phyloP scores from a whole-genome alignment of 1,140 invertebrate species.

The Octopus bimaculoides region DNA sequence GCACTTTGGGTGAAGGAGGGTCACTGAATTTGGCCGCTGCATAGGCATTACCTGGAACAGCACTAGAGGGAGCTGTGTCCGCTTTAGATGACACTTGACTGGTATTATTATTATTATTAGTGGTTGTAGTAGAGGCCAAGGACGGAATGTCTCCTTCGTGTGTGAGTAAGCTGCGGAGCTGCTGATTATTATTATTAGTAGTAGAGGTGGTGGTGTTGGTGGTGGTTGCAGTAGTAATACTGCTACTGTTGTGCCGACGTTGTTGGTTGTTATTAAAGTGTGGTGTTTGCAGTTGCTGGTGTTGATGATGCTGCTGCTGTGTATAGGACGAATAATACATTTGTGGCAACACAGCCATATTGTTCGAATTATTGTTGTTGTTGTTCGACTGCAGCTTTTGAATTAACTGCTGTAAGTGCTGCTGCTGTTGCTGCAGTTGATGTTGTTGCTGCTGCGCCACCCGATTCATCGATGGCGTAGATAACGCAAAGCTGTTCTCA shows the following conservation, averaged over 20 bases:
- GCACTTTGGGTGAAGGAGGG: constrained; percentile 63
- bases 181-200: constrained; percentile 16
- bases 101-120: constrained; percentile 13
- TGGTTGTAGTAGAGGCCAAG: constrained; percentile 12
- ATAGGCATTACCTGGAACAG: constrained; percentile 49
- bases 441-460: constrained; percentile 15
- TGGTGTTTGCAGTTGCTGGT: too few species aligned
- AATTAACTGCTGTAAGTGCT: constrained; percentile 19
- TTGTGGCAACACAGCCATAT: too few species aligned
- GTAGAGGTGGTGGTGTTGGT: neutral
- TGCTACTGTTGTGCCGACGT: too few species aligned
- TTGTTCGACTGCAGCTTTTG: too few species aligned
- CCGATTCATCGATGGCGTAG: too few species aligned
- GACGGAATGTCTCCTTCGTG: constrained; percentile 8
- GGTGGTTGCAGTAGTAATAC: too few species aligned
- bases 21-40: constrained; percentile 67
- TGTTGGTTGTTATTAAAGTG: too few species aligned
- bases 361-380: too few species aligned
- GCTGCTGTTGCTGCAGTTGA: constrained; percentile 21
- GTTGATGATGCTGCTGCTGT: too few species aligned
- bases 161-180: neutral
- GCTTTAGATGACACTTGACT: constrained; percentile 8
- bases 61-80: constrained; percentile 14
- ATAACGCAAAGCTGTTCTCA: too few species aligned
- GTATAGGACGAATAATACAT: too few species aligned